A percentile compares a stretch with the other conserved stretches of the same genome.
These are phyloP conservation scores for Drosophila anceps DNA, from an alignment of 2,888 invertebrate species.

Conservation along the genomic window DNA sequence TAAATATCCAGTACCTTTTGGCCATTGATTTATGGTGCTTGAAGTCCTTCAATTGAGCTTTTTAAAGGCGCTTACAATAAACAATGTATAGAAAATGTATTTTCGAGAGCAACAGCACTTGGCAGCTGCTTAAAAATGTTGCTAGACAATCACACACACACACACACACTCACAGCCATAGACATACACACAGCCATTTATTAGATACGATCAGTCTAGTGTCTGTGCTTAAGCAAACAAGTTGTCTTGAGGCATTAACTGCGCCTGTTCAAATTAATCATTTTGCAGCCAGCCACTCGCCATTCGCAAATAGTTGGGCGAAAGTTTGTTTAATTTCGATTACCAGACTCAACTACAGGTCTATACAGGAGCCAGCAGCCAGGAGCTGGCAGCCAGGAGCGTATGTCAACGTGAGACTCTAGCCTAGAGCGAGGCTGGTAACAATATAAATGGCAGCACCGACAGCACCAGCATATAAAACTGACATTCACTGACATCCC, in stretches of 20 bases:
- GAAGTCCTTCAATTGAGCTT: slow-evolving; percentile 50
- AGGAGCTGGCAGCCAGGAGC: slow-evolving; percentile 12
- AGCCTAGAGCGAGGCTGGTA: slow-evolving; percentile 6
- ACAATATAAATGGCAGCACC: slow-evolving; percentile 73
- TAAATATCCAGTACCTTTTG: slow-evolving; percentile 53
- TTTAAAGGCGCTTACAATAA: slow-evolving; percentile 32
- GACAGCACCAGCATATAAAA: slow-evolving; percentile 81
- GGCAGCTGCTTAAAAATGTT: slow-evolving; percentile 38
- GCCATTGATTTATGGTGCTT: slow-evolving; percentile 80
- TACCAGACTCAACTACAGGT: slow-evolving; percentile 27
- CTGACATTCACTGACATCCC: slow-evolving; percentile 75
- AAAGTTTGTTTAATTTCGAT: slow-evolving; percentile 80
- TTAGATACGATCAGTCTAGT: slow-evolving; percentile 49
- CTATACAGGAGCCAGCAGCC: neutral
- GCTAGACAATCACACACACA: neutral
- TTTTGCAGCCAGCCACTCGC: slow-evolving; percentile 16
- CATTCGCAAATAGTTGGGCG: slow-evolving; percentile 61
- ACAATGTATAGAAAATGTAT: neutral
- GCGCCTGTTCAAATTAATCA: slow-evolving; percentile 51
- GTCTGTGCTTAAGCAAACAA: slow-evolving; percentile 50
- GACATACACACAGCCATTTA: slow-evolving; percentile 9
- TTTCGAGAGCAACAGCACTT: slow-evolving; percentile 27
- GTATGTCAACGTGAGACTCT: slow-evolving; percentile 51
- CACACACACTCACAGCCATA: neutral
- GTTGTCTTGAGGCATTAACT: slow-evolving; percentile 40